Conservation (phyloP, 2,113 vertebrate species). For the Sylvicapra grimmia region DNA sequence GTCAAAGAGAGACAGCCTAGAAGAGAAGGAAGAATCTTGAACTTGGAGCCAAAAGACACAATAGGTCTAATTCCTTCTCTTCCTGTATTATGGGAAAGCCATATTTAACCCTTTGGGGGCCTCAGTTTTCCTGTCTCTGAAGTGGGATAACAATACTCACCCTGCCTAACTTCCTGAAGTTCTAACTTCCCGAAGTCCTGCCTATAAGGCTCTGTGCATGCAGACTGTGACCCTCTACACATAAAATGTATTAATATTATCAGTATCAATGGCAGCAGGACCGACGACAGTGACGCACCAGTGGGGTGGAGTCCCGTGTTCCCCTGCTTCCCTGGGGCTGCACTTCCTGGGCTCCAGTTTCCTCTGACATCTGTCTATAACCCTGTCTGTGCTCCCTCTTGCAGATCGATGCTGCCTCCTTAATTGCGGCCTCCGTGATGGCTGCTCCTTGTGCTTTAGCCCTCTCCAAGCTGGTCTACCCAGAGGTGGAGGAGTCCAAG, state of each 20-base stretch:
- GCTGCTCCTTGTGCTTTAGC: conserved; percentile 94
- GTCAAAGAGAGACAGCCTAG: not conserved
- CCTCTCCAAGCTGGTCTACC: conserved; percentile 92
- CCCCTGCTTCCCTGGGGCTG: not conserved
- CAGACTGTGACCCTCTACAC: not conserved
- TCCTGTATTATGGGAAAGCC: not conserved
- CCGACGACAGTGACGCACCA: rapidly evolving
- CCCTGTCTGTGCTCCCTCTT: not conserved
- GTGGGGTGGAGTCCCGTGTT: rapidly evolving
- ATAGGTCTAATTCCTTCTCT: not conserved
- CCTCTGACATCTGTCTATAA: not conserved
- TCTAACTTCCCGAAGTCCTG: not conserved
- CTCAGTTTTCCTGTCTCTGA: not conserved
- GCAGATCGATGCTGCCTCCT: conserved; percentile 89
- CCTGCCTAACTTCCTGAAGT: not conserved
- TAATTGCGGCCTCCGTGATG: conserved; percentile 97
- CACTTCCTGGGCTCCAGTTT: rapidly evolving
- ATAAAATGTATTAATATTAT: not conserved
- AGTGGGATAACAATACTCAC: not conserved
- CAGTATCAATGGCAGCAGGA: not conserved
- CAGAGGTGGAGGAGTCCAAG: conserved; percentile 88
- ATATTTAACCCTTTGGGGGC: not conserved
- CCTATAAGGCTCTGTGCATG: rapidly evolving
- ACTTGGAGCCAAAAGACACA: not conserved
- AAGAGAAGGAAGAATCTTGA: not conserved